These are phyloP conservation scores for Hyperoplus immaculatus DNA, from an alignment of 2,797 vertebrate species.

Conservation along the genomic window DNA sequence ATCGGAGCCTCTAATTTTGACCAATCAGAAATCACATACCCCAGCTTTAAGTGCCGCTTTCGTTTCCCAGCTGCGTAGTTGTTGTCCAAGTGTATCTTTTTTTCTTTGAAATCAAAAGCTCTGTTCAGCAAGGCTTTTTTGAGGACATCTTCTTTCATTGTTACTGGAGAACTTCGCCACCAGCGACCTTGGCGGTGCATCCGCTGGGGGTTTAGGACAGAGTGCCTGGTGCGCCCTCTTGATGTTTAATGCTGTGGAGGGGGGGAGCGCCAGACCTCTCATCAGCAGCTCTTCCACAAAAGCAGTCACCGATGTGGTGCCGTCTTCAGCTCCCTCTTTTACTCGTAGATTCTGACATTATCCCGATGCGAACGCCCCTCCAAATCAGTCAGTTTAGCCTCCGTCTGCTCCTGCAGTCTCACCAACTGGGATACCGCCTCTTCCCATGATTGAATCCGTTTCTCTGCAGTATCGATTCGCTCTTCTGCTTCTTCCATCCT, in stretches of 20 bases:
- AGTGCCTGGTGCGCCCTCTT: not conserved
- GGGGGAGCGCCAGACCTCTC: not conserved
- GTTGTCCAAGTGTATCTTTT: too few species aligned
- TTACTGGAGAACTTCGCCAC: too few species aligned
- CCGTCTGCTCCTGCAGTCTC: not conserved
- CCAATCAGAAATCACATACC: too few species aligned
- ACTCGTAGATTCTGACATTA: not conserved
- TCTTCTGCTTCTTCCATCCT: not conserved
- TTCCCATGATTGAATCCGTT: not conserved
- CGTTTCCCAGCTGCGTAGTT: too few species aligned
- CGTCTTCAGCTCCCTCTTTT: not conserved
- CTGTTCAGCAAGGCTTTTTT: too few species aligned
- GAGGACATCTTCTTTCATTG: not conserved
- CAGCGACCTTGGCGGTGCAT: not conserved
- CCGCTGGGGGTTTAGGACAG: not conserved
- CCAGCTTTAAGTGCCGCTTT: too few species aligned
- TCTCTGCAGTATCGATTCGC: not conserved
- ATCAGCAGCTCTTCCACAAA: not conserved
- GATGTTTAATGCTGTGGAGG: not conserved
- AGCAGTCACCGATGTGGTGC: not conserved
- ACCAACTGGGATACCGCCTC: not conserved
- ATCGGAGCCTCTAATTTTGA: too few species aligned
- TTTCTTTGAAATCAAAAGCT: too few species aligned
- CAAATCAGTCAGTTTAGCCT: too few species aligned
- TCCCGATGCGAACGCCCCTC: too few species aligned